phyloP scores from a whole-genome alignment of 1,140 invertebrate genomes.

The Whitmania pigra region DNA sequence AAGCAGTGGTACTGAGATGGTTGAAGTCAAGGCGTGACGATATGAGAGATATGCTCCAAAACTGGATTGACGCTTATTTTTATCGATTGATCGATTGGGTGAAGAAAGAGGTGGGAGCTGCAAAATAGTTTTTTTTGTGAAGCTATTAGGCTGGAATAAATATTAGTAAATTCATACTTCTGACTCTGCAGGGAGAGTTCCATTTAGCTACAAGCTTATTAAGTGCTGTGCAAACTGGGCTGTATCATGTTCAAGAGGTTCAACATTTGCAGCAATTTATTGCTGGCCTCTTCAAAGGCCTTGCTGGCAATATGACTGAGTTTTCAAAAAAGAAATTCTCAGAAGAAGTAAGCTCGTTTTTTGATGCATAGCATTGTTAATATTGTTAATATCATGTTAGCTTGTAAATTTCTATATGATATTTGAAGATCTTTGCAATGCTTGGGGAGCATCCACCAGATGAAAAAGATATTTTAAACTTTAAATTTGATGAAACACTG shows the following conservation, averaged over 20 bases:
- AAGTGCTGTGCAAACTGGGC: conserved; percentile 51
- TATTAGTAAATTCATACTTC: neutral
- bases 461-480: neutral
- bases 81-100: conserved; percentile 48
- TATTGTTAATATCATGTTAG: neutral
- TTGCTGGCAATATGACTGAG: conserved; percentile 51
- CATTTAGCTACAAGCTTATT: conserved; percentile 49
- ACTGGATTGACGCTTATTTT: conserved; percentile 54
- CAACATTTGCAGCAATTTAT: conserved; percentile 51
- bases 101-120: conserved; percentile 36
- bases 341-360: conserved; percentile 1
- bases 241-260: conserved; percentile 50
- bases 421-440: neutral
- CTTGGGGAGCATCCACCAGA: conserved; percentile 1
- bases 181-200: conserved; percentile 46
- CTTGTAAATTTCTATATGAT: neutral
- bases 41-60: conserved; percentile 40
- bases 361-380: neutral
- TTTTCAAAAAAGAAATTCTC: conserved; percentile 48
- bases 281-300: conserved; percentile 52
- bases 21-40: conserved; percentile 44
- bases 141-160: neutral
- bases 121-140: neutral
- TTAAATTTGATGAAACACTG: neutral
- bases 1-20: conserved; percentile 51